Base-by-base conservation (phyloP, 2,888 invertebrate species). In the Dugesia japonica region DNA sequence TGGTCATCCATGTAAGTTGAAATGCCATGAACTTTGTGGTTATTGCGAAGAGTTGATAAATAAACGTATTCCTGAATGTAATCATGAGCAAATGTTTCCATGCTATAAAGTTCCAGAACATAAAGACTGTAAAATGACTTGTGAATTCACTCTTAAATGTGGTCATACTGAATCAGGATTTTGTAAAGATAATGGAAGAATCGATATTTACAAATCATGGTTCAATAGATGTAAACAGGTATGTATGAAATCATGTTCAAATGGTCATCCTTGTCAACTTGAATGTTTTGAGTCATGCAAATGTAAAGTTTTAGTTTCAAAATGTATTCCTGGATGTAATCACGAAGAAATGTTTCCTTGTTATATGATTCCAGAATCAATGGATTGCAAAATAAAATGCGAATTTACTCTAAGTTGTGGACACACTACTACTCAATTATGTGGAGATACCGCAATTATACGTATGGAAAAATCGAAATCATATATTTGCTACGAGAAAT, bases 21-120 rank as follows among this genome's bases (percentile, higher is more conserved):
- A 28, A 31, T 76, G 77, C 28, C n/a, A 17, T 23, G 75, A 75
- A 75, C 15, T 7, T 26, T 75, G 75, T 73, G 20, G 71, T n/a
- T 23, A 23, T 26, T 74, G 74, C 23, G 13, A 20, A 26, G 42
- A 17, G n/a, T 7, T 71, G 7, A 28, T 74, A 17, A 26, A 74
- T 28, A 81, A 81, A 77, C 71, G 71, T 13, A 78, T 82, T 0
- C 81, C 82, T 7, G 74, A 75, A 23, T 84, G 83, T 78, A 79
- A 79, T 9, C 84, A 84, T 77, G 72, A 31, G n/a, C 72, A 72
- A 26, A 23, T 9, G 7, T 79, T 88, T 13, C 80, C 79, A 28
- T 89, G 89, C 81, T 81, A 79, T 72, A 77, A 79, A 75, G 79
- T 79, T 42, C 82, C 86, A 0, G 9, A 9, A 13, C 9, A 17